These are phyloP conservation scores for Hemiscyllium ocellatum DNA, from an alignment of 2,113 vertebrate species.

Conservation along the genomic window DNA sequence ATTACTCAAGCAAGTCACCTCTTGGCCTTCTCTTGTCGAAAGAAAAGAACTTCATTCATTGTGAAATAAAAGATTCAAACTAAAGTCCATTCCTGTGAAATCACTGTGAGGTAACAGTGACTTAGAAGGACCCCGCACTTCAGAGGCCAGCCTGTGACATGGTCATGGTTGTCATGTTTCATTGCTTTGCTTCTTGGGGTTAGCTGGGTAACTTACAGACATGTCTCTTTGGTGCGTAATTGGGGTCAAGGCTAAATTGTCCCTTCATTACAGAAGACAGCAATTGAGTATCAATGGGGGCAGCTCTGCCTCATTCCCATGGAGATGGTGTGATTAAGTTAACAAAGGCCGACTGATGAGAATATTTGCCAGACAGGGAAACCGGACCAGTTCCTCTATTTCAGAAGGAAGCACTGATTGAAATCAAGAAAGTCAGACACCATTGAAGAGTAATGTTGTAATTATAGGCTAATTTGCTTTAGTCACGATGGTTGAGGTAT, in stretches of 20 bases:
- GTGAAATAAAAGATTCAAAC: not conserved
- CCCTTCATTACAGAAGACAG: not conserved
- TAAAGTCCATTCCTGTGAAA: not conserved
- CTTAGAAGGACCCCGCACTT: not conserved
- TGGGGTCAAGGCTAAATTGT: not conserved
- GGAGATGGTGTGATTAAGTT: not conserved
- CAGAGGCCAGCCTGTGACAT: not conserved
- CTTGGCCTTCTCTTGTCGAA: not conserved
- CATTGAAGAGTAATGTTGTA: not conserved
- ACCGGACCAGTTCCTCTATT: not conserved
- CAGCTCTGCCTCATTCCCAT: not conserved
- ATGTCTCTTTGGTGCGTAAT: not conserved
- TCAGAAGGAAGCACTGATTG: not conserved
- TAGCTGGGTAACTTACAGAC: not conserved
- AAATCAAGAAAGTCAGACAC: not conserved
- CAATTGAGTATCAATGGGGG: not conserved
- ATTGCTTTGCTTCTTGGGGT: not conserved
- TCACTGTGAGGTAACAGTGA: not conserved
- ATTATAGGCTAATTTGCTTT: not conserved
- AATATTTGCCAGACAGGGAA: not conserved
- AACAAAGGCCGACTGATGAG: not conserved
- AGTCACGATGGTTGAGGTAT: not conserved
- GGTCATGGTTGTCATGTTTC: not conserved
- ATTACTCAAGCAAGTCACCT: not conserved
- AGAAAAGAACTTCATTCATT: not conserved